Percentiles rank a stretch among this genome's conserved stretches.
Conservation (phyloP, 2,888 invertebrate genomes). For the Zonitis immaculata region DNA sequence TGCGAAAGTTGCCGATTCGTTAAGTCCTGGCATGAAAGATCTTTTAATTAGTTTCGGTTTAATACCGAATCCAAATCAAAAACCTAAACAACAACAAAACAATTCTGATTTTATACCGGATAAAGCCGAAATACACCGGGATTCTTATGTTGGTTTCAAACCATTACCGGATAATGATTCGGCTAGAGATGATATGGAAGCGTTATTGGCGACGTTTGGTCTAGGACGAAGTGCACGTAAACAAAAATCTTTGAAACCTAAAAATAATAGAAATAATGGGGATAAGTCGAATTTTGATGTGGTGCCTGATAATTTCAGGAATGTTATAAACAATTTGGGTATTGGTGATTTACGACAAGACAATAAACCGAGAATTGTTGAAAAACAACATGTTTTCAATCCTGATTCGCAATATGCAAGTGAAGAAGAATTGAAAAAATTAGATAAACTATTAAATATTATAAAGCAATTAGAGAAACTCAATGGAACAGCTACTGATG, state of each 20-base stretch:
- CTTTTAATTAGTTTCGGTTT: slow-evolving; percentile 50
- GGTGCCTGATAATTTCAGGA: slow-evolving; percentile 41
- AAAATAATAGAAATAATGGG: slow-evolving; percentile 22
- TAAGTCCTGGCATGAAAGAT: slow-evolving; percentile 48
- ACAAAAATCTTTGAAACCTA: slow-evolving; percentile 25
- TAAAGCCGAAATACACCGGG: slow-evolving; percentile 37
- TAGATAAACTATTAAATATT: slow-evolving; percentile 50
- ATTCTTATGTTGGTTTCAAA: slow-evolving; percentile 45
- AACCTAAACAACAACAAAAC: slow-evolving; percentile 13
- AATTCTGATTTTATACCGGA: slow-evolving; percentile 28
- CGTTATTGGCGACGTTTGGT: slow-evolving; percentile 43
- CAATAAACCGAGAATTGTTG: slow-evolving; percentile 17
- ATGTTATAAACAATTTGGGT: slow-evolving; percentile 43
- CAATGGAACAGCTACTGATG: slow-evolving; percentile 46
- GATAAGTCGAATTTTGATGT: slow-evolving; percentile 36
- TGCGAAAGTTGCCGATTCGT: slow-evolving; percentile 41
- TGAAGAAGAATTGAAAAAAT: slow-evolving; percentile 51
- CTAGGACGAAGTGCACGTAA: slow-evolving; percentile 34
- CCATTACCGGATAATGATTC: slow-evolving; percentile 42
- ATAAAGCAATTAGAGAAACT: slow-evolving; percentile 47
- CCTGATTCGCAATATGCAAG: slow-evolving; percentile 41
- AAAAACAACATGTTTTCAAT: slow-evolving; percentile 38
- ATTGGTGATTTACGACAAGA: slow-evolving; percentile 24
- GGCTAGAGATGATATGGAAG: slow-evolving; percentile 43
- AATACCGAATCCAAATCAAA: slow-evolving; percentile 36